phyloP scores from a whole-genome alignment of 2,888 invertebrate species.

The Xestoiulus laeticollis region DNA sequence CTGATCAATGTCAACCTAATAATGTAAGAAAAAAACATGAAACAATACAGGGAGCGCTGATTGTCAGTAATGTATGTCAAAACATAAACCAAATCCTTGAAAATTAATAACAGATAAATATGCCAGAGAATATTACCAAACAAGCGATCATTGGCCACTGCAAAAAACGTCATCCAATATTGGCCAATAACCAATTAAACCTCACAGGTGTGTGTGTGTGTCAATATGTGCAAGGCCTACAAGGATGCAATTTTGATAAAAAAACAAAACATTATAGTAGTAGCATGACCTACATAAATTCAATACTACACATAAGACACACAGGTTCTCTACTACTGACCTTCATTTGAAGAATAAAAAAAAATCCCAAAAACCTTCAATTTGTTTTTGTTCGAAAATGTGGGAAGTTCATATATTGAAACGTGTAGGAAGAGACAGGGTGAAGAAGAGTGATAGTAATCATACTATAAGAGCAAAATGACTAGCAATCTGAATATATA shows the following conservation, averaged over 20 bases:
- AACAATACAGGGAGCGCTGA: background rate
- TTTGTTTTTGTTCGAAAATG: background rate
- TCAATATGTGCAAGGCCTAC: conserved; percentile 37
- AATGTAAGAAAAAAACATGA: background rate
- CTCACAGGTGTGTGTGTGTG: background rate
- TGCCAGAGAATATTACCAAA: background rate
- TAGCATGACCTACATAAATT: background rate
- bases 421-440: conserved; percentile 3
- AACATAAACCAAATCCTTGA: background rate
- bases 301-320: background rate
- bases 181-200: conserved; percentile 15
- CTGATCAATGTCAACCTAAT: background rate
- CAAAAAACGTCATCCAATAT: background rate
- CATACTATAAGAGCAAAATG: background rate
- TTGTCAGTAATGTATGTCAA: background rate
- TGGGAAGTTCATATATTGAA: background rate
- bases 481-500: background rate
- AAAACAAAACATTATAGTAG: background rate
- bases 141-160: background rate
- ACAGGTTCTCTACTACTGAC: background rate
- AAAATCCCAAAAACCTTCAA: background rate
- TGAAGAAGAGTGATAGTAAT: conserved; percentile 1
- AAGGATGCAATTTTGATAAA: background rate
- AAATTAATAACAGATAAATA: background rate
- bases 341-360: background rate